A percentile compares a stretch with the other conserved stretches of the same genome.
Evolutionary conservation across 2,888 invertebrate species (phyloP).

Genomic region (Coelinius sp.): DNA sequence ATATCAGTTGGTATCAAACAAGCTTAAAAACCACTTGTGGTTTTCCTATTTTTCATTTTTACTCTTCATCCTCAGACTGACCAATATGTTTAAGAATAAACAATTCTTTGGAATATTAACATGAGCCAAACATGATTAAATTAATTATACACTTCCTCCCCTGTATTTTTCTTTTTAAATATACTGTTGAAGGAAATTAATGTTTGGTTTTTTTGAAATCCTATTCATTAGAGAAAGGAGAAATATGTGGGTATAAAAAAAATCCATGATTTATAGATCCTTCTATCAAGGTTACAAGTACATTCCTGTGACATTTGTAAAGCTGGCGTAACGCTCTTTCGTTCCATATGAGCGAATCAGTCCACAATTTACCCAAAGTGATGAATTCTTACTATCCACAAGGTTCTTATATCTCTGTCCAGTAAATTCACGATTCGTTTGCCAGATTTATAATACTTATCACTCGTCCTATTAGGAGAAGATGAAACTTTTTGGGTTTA

Average conservation of each 20-base stretch:
- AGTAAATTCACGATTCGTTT: slow-evolving; percentile 25
- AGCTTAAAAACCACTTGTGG: background rate
- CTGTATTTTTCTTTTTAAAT: no score
- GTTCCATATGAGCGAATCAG: slow-evolving; percentile 20
- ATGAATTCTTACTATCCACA: background rate
- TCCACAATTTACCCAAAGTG: slow-evolving; percentile 15
- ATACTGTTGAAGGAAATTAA: no score
- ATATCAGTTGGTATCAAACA: background rate
- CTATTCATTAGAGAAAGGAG: background rate
- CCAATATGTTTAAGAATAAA: background rate
- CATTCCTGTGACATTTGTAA: slow-evolving; percentile 23
- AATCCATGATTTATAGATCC: slow-evolving; percentile 2
- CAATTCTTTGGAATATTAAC: background rate
- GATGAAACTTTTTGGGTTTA: background rate
- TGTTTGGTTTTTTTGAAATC: no score
- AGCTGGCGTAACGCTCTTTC: slow-evolving; percentile 22
- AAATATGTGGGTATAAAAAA: background rate
- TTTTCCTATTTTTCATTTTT: background rate
- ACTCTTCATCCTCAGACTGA: background rate
- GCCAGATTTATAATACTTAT: slow-evolving; percentile 21
- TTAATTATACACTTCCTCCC: no score
- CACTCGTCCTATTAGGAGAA: no score
- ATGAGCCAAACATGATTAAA: no score
- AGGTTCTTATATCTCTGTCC: slow-evolving; percentile 21
- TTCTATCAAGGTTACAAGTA: slow-evolving; percentile 3